These are phyloP conservation scores for Acholoe squamosa DNA, from an alignment of 2,888 invertebrate species.

Conservation along the genomic window DNA sequence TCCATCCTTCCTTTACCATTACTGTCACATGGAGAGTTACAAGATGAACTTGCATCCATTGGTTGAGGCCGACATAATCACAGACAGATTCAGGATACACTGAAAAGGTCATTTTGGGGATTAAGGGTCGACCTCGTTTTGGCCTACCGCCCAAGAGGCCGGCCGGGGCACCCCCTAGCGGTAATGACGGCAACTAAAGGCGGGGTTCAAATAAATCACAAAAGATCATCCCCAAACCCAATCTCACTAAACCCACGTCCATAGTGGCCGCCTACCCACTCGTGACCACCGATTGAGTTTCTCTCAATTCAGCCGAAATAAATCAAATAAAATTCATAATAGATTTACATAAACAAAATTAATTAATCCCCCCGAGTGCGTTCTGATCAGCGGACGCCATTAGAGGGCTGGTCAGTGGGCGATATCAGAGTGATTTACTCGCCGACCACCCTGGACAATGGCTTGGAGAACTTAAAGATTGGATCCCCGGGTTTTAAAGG, in stretches of 20 bases:
- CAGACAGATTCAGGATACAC: conserved; percentile 3
- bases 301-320: conserved; percentile 48
- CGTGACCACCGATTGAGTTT: conserved; percentile 28
- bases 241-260: conserved; percentile 19
- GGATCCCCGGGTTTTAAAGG: conserved; percentile 34
- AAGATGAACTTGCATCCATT: not conserved
- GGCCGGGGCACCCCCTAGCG: not conserved
- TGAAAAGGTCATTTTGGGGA: not conserved
- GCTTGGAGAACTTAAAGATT: not conserved
- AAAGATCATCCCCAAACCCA: not conserved
- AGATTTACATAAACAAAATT: conserved; percentile 56
- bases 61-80: conserved; percentile 18
- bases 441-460: conserved; percentile 44
- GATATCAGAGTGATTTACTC: conserved; percentile 48
- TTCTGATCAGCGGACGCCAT: not conserved
- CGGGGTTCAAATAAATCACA: not conserved
- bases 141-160: conserved; percentile 14
- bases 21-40: not conserved
- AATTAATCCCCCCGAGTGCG: conserved; percentile 49
- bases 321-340: conserved; percentile 57
- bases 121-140: not conserved
- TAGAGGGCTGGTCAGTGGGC: conserved; percentile 47
- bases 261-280: not conserved
- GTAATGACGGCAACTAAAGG: conserved; percentile 38
- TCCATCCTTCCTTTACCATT: not conserved